These are phyloP conservation scores for Opisthocomus hoazin DNA, from an alignment of 2,113 vertebrate species.

Conservation along the genomic window DNA sequence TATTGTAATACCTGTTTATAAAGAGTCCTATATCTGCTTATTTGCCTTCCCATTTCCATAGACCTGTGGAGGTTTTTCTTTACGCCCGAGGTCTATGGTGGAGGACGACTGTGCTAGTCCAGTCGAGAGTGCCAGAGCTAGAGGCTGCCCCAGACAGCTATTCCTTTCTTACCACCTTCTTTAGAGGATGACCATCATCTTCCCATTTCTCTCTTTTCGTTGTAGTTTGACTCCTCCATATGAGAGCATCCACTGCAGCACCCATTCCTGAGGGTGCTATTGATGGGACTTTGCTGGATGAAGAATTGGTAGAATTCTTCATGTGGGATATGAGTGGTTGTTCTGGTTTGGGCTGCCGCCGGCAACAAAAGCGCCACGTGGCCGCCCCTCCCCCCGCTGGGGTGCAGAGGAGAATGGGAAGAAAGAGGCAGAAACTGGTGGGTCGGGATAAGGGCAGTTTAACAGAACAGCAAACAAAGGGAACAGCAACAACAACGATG, in stretches of 20 bases:
- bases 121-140: not conserved
- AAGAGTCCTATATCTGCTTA: not conserved
- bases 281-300: not conserved
- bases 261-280: fast-evolving
- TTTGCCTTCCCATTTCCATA: not conserved
- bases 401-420: too few species aligned
- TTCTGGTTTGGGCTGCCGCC: too few species aligned
- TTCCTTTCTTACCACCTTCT: not conserved
- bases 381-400: too few species aligned
- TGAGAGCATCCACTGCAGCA: fast-evolving
- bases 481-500: too few species aligned
- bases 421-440: too few species aligned
- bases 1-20: not conserved
- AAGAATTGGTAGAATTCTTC: not conserved
- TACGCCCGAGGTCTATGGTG: not conserved
- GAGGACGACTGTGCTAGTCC: not conserved
- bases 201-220: not conserved
- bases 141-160: not conserved
- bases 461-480: too few species aligned
- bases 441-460: too few species aligned
- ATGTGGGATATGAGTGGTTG: not conserved
- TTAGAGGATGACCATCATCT: not conserved
- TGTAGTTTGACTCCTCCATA: not conserved
- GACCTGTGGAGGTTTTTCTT: not conserved
- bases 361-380: too few species aligned